Evolutionary conservation across 2,888 invertebrate genomes (phyloP), one percentile per base, ranked within the genome.

Genomic region (Leptopilina syphax): DNA sequence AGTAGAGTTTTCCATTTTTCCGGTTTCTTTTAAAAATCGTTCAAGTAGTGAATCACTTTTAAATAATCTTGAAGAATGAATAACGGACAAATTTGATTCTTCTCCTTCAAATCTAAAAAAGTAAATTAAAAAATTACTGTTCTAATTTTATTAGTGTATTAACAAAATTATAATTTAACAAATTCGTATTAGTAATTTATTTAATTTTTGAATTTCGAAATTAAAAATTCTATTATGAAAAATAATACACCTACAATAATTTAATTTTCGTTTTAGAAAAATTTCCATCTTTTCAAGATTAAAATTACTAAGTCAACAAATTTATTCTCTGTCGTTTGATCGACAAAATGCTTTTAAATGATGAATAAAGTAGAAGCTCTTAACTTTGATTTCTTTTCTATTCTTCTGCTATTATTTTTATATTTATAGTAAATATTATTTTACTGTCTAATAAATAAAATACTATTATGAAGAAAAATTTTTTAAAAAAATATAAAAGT

Each of bases 251-350:
- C 18, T 41, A 41, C 41, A 41, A 8, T 47, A 50, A 50, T 50
- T 50, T 12, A 2, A 50, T 50, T 67, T 68, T 68, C 10, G 24
- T n/a, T 76, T 76, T 10, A 60, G 13, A 27, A 18, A 70, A 76
- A 18, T 54, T 18, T 76, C 54, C 76, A 34, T 41, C 41, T 34
- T 34, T 24, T 44, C 76, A 12, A 27, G 76, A 63, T 60, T 76
- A 41, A 60, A 76, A 76, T 41, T 76, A 60, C 60, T 60, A 12
- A 13, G 63, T 60, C 57, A 76, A 76, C 63, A 63, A 6, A 44
- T 34, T 76, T 13, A 24, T 68, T 68, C 7, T 60, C 41, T 41
- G 60, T 47, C 41, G 6, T 76, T 76, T 60, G 13, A 24, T 68
- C 13, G 12, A 68, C 24, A 66, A 60, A 41, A n/a, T 57, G 76